These are phyloP conservation scores for Amblyteles armatorius DNA, from an alignment of 2,888 invertebrate genomes.

Conservation along the genomic window DNA sequence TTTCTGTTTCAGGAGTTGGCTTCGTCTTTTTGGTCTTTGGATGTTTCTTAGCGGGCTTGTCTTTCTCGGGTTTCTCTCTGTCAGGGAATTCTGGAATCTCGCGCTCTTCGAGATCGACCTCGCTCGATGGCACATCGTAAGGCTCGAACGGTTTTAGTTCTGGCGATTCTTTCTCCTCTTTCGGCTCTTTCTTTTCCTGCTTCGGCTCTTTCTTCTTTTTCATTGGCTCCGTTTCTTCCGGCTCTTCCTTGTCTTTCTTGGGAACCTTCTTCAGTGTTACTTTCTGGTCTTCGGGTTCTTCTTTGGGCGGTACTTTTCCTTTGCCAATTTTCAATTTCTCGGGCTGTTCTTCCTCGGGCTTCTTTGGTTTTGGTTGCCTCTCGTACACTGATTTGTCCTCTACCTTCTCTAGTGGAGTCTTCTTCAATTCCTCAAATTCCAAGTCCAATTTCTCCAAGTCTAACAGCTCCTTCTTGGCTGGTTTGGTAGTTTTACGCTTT, in stretches of 20 bases:
- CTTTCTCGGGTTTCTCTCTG: constrained; percentile 50
- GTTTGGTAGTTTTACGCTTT: constrained; percentile 83
- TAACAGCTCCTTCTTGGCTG: constrained; percentile 81
- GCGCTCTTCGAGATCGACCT: constrained; percentile 78
- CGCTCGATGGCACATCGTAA: constrained; percentile 82
- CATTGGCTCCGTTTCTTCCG: constrained; percentile 68
- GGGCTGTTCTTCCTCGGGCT: constrained; percentile 84
- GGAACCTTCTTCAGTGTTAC: constrained; percentile 85
- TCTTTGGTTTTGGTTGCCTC: constrained; percentile 84
- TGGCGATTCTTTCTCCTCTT: constrained; percentile 82
- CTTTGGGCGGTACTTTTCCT: constrained; percentile 85
- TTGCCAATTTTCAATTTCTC: constrained; percentile 85
- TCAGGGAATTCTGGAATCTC: constrained; percentile 72
- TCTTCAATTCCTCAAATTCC: constrained; percentile 84
- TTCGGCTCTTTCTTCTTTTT: constrained; percentile 80
- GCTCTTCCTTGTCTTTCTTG: constrained; percentile 81
- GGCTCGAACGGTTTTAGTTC: constrained; percentile 83
- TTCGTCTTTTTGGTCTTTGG: constrained; percentile 73
- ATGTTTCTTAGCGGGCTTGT: constrained; percentile 72
- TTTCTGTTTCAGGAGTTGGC: constrained; percentile 73
- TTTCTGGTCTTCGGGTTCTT: constrained; percentile 78
- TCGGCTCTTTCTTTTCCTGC: constrained; percentile 75
- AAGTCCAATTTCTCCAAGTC: constrained; percentile 85
- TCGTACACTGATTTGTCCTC: constrained; percentile 82
- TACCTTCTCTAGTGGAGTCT: constrained; percentile 82